Conservation (phyloP, 2,888 invertebrate genomes). For the Therioaphis trifolii region DNA sequence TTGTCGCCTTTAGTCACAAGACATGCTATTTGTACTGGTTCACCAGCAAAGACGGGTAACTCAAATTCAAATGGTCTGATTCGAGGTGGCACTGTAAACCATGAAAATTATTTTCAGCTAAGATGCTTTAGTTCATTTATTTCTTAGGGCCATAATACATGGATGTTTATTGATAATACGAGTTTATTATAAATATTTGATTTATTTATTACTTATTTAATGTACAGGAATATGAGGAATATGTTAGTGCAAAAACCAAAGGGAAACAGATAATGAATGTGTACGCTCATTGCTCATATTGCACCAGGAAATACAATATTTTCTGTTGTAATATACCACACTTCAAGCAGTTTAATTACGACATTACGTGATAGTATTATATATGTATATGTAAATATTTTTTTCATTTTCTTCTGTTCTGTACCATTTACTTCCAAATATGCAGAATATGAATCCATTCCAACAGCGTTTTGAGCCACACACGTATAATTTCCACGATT, state of each 20-base stretch:
- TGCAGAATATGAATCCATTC: conserved; percentile 76
- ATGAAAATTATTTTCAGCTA: conserved; percentile 6
- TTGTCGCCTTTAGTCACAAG: conserved; percentile 77
- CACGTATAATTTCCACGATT: conserved; percentile 69
- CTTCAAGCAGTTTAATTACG: neutral
- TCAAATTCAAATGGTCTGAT: conserved; percentile 73
- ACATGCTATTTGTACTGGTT: conserved; percentile 75
- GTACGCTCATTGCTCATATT: neutral
- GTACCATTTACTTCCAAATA: conserved; percentile 61
- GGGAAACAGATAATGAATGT: neutral
- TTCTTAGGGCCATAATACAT: too few species aligned
- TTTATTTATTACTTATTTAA: neutral
- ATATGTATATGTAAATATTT: neutral
- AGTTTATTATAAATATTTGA: neutral
- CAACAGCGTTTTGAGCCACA: conserved; percentile 73
- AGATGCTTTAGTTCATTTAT: too few species aligned
- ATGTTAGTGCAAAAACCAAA: neutral
- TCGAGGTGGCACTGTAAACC: conserved; percentile 75
- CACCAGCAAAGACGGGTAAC: conserved; percentile 76
- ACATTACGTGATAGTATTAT: conserved; percentile 8
- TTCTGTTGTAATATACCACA: neutral
- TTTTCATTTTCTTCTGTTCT: neutral
- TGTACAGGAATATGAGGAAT: conserved; percentile 26
- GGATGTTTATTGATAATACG: neutral
- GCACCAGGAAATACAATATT: neutral